Evolutionary conservation across 2,888 invertebrate genomes (phyloP), one percentile per base, ranked within the genome.

Genomic region (Podotricha telesiphe): DNA sequence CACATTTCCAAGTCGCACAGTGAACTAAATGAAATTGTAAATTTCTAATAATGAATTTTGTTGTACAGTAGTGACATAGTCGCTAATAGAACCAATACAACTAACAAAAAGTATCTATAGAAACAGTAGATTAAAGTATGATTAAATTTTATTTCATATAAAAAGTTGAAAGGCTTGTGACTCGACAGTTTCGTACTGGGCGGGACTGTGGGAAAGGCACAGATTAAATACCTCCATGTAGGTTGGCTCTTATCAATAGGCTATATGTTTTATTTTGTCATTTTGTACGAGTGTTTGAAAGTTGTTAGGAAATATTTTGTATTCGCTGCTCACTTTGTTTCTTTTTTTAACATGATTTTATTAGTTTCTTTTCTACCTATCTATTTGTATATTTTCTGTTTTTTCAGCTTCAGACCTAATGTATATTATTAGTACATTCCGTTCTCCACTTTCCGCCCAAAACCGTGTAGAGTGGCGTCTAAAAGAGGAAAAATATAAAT

Each of bases 61-160:
- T 70, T 68, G 45, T 59, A 76, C 77, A 79, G 79, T 72, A 79
- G 79, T 79, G 75, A 78, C 74, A 76, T 74, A 71, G 70, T 65
- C 68, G 64, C 75, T 74, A 76, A 75, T 73, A 73, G 71, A 76
- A 74, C 75, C 75, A 77, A 78, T 76, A 74, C 73, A 71, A 75
- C 28, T 70, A 62, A 78, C 75, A 78, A 79, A 79, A 80, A 78
- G 72, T 69, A 76, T 82, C 88, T 83, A 88, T 88, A 85, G 86
- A 85, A 87, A 88, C 84, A 86, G 84, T 85, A 89, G 90, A 91
- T 91, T 88, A 86, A 84, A 86, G 77, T 86, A 82, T 90, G 91
- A 91, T 91, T 90, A 90, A 89, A 89, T 87, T 89, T 87, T 78
- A 78, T 79, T 76, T 76, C 72, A 75, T 73, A 77, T 75, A 80